Conservation (phyloP, 2,113 vertebrate species). For the Copsychus sechellarum region DNA sequence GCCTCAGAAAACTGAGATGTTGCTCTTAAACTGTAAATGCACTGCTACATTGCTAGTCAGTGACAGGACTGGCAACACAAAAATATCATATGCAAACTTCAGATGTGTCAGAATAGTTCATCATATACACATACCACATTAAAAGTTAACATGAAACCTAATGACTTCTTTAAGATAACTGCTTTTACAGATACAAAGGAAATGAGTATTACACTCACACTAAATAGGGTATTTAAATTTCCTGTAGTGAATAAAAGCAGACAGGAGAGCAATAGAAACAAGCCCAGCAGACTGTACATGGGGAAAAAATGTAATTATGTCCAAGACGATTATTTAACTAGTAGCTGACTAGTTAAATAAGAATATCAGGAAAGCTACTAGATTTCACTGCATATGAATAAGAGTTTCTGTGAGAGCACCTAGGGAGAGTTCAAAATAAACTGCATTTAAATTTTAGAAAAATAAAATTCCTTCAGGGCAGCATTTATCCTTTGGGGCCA, state of each 20-base stretch:
- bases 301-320: background rate
- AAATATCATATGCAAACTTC: background rate
- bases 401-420: background rate
- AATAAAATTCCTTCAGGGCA: background rate
- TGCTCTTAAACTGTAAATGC: background rate
- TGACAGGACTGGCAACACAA: background rate
- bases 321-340: background rate
- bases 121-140: background rate
- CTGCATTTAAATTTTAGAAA: background rate
- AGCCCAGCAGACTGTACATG: background rate
- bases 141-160: background rate
- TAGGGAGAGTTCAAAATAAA: background rate
- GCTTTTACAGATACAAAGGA: background rate
- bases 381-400: background rate
- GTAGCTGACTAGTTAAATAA: background rate
- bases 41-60: background rate
- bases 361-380: background rate
- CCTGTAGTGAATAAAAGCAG: constrained; percentile 4
- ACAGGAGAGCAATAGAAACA: background rate
- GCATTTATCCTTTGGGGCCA: background rate
- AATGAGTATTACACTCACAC: background rate
- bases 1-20: background rate
- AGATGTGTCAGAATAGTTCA: background rate
- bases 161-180: background rate
- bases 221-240: background rate